A percentile compares a stretch with the other conserved stretches of the same genome.
Evolutionary conservation across 2,888 invertebrate species (phyloP).

Genomic region (Frankliniella intonsa): DNA sequence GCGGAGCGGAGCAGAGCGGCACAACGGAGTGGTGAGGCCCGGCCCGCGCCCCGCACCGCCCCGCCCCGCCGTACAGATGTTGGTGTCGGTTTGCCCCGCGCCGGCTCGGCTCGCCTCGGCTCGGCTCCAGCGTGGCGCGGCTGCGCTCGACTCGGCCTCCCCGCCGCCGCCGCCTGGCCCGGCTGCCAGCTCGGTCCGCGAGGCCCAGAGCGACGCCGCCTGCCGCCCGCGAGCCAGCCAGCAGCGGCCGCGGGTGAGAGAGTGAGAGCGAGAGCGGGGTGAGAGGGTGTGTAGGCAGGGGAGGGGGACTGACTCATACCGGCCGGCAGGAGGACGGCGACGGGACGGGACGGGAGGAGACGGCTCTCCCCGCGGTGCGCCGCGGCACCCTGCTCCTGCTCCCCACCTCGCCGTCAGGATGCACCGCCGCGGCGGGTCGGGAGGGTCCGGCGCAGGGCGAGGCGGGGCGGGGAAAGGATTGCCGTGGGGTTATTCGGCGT

Average conservation of each 20-base stretch:
- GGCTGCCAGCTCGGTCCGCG: background rate
- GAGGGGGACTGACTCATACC: conserved; percentile 15
- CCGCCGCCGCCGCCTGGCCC: background rate
- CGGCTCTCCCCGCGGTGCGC: background rate
- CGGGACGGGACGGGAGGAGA: too few species aligned
- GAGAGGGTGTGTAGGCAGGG: background rate
- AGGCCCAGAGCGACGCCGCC: background rate
- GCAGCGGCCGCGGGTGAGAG: background rate
- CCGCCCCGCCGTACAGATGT: conserved; percentile 1
- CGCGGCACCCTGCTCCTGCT: background rate
- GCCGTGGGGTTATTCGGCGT: background rate
- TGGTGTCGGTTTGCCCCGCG: background rate
- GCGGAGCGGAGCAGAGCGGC: background rate
- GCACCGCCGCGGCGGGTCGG: background rate
- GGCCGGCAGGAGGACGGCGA: background rate
- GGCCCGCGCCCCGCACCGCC: background rate
- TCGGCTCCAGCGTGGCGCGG: background rate
- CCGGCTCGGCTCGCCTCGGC: background rate
- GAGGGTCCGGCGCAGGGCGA: background rate
- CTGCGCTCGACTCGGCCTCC: background rate
- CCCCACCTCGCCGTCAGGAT: background rate
- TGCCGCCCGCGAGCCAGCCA: too few species aligned
- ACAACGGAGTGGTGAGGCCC: background rate
- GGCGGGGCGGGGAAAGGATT: background rate
- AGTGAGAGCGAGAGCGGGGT: background rate